Conservation (phyloP, 2,113 vertebrate genomes). For the Cranoglanis bouderius region DNA sequence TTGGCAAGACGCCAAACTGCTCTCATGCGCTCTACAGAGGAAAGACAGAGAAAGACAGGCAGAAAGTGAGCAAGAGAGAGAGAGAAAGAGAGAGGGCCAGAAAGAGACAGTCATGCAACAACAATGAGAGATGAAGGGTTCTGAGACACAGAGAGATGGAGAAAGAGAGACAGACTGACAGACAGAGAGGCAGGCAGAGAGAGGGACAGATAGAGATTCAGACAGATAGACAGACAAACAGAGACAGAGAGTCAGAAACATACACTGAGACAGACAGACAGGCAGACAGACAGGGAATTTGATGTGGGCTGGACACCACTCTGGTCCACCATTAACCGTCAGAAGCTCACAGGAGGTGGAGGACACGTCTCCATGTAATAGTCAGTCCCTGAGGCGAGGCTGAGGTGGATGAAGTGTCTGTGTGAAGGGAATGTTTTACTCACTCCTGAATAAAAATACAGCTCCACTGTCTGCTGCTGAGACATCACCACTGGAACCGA, state of each 20-base stretch:
- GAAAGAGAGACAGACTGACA: neutral
- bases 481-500: neutral
- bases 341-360: constrained; percentile 46
- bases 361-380: neutral
- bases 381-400: neutral
- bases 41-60: neutral
- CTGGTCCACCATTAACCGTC: constrained; percentile 31
- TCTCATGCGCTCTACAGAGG: too few relatives aligned
- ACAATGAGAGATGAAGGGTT: constrained; percentile 58
- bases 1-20: too few relatives aligned
- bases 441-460: neutral
- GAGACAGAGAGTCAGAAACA: neutral
- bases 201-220: neutral
- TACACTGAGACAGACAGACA: too few relatives aligned
- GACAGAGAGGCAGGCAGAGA: neutral
- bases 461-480: neutral
- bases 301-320: constrained; percentile 58
- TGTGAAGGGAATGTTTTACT: constrained; percentile 19
- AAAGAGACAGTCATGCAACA: neutral
- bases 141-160: constrained; percentile 38
- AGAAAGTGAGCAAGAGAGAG: neutral
- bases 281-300: neutral
- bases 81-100: neutral
- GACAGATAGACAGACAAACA: neutral
- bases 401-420: neutral